These are phyloP conservation scores for Corbicula japonica DNA, from an alignment of 2,888 invertebrate species.

Conservation along the genomic window DNA sequence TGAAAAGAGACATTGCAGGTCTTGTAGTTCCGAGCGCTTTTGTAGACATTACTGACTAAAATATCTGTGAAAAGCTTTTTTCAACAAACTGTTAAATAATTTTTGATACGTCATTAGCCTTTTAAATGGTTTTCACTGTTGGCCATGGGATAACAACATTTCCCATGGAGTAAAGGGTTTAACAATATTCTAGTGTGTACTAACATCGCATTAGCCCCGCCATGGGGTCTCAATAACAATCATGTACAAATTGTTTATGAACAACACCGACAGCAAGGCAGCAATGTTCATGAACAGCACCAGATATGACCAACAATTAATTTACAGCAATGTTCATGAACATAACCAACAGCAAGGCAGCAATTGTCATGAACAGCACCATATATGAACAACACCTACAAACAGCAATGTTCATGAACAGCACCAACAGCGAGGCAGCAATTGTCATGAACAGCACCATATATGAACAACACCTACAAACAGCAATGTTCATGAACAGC, in stretches of 20 bases:
- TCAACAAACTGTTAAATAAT: neutral
- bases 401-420: too few species aligned
- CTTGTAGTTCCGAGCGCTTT: neutral
- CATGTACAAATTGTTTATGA: neutral
- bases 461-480: too few species aligned
- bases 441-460: too few species aligned
- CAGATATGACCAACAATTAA: too few species aligned
- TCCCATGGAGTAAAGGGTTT: neutral
- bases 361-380: too few species aligned
- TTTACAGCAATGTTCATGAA: too few species aligned
- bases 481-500: too few species aligned
- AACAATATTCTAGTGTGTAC: neutral
- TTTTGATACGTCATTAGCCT: neutral
- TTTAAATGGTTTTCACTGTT: neutral
- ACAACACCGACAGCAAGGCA: neutral
- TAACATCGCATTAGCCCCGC: neutral
- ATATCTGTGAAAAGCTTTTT: neutral
- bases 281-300: too few species aligned
- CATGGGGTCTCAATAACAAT: neutral
- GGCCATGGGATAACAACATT: neutral
- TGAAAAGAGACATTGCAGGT: too few species aligned
- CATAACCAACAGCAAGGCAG: too few species aligned
- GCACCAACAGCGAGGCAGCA: too few species aligned
- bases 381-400: too few species aligned
- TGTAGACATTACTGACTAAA: neutral